A percentile compares a stretch with the other conserved stretches of the same genome.
Conservation (phyloP, 2,888 invertebrate genomes). For the Podabrus alpinus region DNA sequence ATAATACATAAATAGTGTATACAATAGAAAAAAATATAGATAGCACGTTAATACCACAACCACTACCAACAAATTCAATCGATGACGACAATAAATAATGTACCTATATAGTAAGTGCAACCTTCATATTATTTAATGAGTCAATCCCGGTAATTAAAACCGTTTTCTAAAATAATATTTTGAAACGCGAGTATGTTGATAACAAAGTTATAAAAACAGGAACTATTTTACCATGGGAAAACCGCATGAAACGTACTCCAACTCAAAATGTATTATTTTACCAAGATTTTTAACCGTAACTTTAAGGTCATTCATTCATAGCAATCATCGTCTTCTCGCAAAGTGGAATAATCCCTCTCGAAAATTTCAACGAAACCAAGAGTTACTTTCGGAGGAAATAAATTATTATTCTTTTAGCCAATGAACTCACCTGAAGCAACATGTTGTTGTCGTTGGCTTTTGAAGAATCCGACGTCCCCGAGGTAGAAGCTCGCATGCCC, state of each 20-base stretch:
- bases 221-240: neutral
- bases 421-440: constrained; percentile 65
- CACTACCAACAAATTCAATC: neutral
- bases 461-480: constrained; percentile 53
- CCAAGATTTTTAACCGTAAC: neutral
- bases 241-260: neutral
- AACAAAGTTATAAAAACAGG: neutral
- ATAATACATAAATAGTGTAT: constrained; percentile 17
- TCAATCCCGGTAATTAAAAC: neutral
- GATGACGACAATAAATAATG: neutral
- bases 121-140: neutral
- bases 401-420: neutral
- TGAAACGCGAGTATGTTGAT: neutral
- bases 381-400: no score
- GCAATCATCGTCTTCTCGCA: neutral
- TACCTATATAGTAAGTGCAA: neutral
- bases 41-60: neutral
- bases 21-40: constrained; percentile 11
- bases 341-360: neutral
- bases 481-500: constrained; percentile 52
- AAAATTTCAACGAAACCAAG: neutral
- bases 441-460: constrained; percentile 60
- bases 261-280: neutral
- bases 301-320: neutral
- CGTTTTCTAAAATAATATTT: neutral